Evolutionary conservation across 2,888 invertebrate genomes (phyloP).

Genomic region (Rhamnusium bicolor): DNA sequence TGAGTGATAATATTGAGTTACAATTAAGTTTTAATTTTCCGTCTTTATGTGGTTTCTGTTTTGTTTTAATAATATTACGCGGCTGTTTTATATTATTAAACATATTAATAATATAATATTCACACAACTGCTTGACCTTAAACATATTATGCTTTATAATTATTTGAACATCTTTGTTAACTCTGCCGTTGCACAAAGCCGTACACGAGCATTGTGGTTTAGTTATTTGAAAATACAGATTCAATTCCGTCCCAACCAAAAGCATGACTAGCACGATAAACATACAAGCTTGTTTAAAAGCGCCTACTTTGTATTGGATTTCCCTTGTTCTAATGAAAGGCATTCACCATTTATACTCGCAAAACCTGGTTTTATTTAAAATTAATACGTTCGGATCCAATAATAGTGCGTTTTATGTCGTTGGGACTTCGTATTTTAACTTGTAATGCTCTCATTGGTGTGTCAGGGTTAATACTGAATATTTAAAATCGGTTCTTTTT

Average conservation of each 20-base stretch:
- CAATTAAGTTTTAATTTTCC: too few species aligned
- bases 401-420: slow-evolving; percentile 46
- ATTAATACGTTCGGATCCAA: slow-evolving; percentile 40
- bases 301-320: slow-evolving; percentile 31
- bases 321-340: slow-evolving; percentile 17
- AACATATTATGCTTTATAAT: background rate
- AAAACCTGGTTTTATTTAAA: slow-evolving; percentile 39
- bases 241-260: slow-evolving; percentile 24
- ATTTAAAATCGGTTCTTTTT: slow-evolving; percentile 14
- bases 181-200: background rate
- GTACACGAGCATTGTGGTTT: slow-evolving; percentile 10
- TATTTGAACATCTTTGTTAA: background rate
- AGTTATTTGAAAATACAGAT: slow-evolving; percentile 30
- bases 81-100: too few species aligned
- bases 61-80: too few species aligned
- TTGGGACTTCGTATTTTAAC: background rate
- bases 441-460: background rate
- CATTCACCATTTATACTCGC: slow-evolving; percentile 12
- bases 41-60: too few species aligned
- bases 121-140: background rate
- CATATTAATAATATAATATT: too few species aligned
- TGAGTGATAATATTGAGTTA: too few species aligned
- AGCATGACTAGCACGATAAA: slow-evolving; percentile 28
- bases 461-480: background rate
- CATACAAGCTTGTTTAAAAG: slow-evolving; percentile 29